Percentiles rank a stretch among this genome's conserved stretches.
These are phyloP conservation scores for Lagodon rhomboides DNA, from an alignment of 2,797 vertebrate species.

Conservation along the genomic window DNA sequence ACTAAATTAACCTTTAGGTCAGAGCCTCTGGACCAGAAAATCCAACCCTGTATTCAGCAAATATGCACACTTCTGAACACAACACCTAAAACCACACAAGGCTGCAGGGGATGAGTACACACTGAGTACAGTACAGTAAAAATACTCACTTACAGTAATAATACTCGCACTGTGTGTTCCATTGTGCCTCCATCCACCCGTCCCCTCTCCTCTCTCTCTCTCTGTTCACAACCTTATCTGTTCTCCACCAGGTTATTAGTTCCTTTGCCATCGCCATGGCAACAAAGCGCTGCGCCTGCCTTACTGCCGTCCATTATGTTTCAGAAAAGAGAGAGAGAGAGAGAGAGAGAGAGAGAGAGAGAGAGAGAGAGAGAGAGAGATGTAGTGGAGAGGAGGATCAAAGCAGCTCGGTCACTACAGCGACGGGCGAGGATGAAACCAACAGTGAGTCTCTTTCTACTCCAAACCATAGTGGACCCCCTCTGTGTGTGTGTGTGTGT, in stretches of 20 bases:
- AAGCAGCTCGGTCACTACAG: slow-evolving; percentile 61
- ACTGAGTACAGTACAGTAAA: slow-evolving; percentile 11
- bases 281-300: slow-evolving; percentile 80
- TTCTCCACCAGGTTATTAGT: slow-evolving; percentile 84
- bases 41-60: no score
- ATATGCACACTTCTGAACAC: neutral
- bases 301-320: slow-evolving; percentile 79
- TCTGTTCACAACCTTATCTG: slow-evolving; percentile 74
- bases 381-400: slow-evolving; percentile 57
- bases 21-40: neutral
- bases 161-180: slow-evolving; percentile 41
- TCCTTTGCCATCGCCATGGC: slow-evolving; percentile 84
- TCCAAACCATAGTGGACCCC: slow-evolving; percentile 54
- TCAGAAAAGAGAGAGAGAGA: slow-evolving; percentile 39
- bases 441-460: slow-evolving; percentile 52
- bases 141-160: slow-evolving; percentile 31
- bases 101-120: slow-evolving; percentile 20
- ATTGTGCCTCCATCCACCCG: slow-evolving; percentile 70
- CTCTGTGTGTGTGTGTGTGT: slow-evolving; percentile 39
- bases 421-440: slow-evolving; percentile 59
- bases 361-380: slow-evolving; percentile 22
- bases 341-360: slow-evolving; percentile 8
- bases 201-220: slow-evolving; percentile 24
- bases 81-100: neutral
- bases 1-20: neutral